These are phyloP conservation scores for Heteractis magnifica DNA, from an alignment of 92 coral and sea anemone genomes.

Conservation along the genomic window DNA sequence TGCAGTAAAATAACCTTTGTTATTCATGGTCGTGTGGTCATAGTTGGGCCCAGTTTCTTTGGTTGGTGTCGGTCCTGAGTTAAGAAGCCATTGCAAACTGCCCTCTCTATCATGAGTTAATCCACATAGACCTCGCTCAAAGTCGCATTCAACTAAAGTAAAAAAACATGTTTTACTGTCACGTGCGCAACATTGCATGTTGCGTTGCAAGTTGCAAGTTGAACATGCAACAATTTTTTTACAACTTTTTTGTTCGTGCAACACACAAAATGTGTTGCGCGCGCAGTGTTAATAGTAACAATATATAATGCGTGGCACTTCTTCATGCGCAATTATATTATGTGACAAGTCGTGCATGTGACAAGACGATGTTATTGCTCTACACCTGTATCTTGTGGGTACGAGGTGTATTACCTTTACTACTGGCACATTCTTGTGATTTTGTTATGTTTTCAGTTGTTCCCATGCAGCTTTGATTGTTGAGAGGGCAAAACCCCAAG, in stretches of 20 bases:
- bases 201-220: too few relatives aligned
- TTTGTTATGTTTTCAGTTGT: conserved; percentile 6
- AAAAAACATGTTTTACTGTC: background rate
- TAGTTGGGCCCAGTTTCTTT: conserved; percentile 74
- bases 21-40: conserved; percentile 68
- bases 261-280: too few relatives aligned
- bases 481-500: conserved; percentile 25
- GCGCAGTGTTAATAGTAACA: too few relatives aligned
- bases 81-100: conserved; percentile 57
- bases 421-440: conserved; percentile 16
- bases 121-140: conserved; percentile 72
- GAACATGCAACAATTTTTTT: too few relatives aligned
- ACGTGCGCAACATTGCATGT: too few relatives aligned
- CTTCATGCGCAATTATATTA: too few relatives aligned
- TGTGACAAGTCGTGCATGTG: too few relatives aligned
- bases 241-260: too few relatives aligned
- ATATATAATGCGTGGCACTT: too few relatives aligned
- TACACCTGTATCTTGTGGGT: too few relatives aligned
- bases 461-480: conserved; percentile 32
- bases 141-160: conserved; percentile 58
- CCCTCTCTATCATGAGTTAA: conserved; percentile 43
- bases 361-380: too few relatives aligned
- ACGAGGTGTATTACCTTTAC: conserved; percentile 8
- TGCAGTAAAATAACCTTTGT: conserved; percentile 28
- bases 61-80: conserved; percentile 76